phyloP scores from a whole-genome alignment of 2,888 invertebrate species.

The Blastobasis lacticolella region DNA sequence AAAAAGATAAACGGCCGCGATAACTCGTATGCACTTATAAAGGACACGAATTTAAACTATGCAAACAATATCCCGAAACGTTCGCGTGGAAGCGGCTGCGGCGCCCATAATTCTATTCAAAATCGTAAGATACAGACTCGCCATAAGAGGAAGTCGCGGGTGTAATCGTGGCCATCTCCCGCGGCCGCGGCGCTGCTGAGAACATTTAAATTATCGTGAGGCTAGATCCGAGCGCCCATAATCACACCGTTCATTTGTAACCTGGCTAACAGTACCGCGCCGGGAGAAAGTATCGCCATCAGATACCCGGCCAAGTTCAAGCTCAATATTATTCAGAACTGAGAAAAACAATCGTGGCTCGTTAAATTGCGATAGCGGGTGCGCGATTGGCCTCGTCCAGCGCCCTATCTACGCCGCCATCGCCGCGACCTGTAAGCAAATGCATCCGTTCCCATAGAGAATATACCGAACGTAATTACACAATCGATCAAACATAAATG shows the following conservation, averaged over 20 bases:
- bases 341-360: conserved; percentile 72
- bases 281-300: conserved; percentile 66
- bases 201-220: conserved; percentile 70
- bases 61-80: conserved; percentile 18
- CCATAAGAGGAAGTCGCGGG: conserved; percentile 64
- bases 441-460: conserved; percentile 8
- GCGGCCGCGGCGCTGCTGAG: conserved; percentile 46
- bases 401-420: conserved; percentile 30
- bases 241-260: conserved; percentile 72
- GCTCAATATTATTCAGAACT: conserved; percentile 72
- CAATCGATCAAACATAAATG: conserved; percentile 35
- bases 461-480: conserved; percentile 10
- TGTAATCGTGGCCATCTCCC: conserved; percentile 57
- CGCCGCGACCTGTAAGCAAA: conserved; percentile 1
- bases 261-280: conserved; percentile 60
- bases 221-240: conserved; percentile 66
- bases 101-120: conserved; percentile 58
- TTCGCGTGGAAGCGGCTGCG: conserved; percentile 18
- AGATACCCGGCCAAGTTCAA: conserved; percentile 44
- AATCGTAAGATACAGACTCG: conserved; percentile 49
- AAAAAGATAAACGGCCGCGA: not conserved
- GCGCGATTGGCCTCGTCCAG: conserved; percentile 54
- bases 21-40: not conserved
- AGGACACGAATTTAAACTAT: conserved; percentile 2
- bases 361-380: conserved; percentile 65